These are phyloP conservation scores for Tachyglossus aculeatus DNA, from an alignment of 2,797 vertebrate genomes.

Conservation along the genomic window DNA sequence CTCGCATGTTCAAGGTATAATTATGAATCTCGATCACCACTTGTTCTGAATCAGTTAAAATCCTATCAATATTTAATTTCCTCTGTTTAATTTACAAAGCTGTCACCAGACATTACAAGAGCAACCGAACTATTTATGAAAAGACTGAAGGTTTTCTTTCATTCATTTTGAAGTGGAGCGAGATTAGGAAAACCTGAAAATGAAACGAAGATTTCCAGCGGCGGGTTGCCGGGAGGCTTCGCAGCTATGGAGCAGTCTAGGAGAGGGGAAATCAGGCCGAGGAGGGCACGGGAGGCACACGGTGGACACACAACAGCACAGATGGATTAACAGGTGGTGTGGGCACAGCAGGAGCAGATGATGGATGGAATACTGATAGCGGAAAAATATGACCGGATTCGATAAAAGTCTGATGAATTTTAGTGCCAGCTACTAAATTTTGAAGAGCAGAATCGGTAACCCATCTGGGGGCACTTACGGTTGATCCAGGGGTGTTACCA, in stretches of 20 bases:
- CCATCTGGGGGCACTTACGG: slow-evolving; percentile 59
- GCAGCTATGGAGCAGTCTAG: slow-evolving; percentile 52
- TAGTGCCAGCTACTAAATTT: slow-evolving; percentile 58
- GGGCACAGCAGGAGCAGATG: slow-evolving; percentile 55
- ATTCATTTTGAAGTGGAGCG: slow-evolving; percentile 22
- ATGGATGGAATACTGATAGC: slow-evolving; percentile 65
- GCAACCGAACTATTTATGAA: not conserved
- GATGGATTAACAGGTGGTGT: slow-evolving; percentile 70
- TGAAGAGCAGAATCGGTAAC: slow-evolving; percentile 57
- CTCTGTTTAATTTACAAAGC: slow-evolving; percentile 11
- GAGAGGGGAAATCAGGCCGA: slow-evolving; percentile 31
- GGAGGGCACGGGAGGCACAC: slow-evolving; percentile 39
- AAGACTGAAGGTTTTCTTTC: slow-evolving; percentile 24
- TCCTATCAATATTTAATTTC: slow-evolving; percentile 34
- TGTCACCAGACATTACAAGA: slow-evolving; percentile 22
- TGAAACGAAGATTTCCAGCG: not conserved
- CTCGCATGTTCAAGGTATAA: slow-evolving; percentile 4
- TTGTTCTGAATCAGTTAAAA: slow-evolving; percentile 23
- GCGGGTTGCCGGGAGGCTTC: slow-evolving; percentile 39
- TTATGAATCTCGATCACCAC: not conserved
- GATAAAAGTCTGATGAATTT: slow-evolving; percentile 64
- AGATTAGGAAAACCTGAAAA: slow-evolving; percentile 35
- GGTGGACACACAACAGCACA: slow-evolving; percentile 48
- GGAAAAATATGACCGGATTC: slow-evolving; percentile 63
- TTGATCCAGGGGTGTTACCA: slow-evolving; percentile 51